Percentiles rank a stretch among this genome's conserved stretches.
These are phyloP conservation scores for Linurgus olivaceus DNA, from an alignment of 2,797 vertebrate genomes.

Conservation along the genomic window DNA sequence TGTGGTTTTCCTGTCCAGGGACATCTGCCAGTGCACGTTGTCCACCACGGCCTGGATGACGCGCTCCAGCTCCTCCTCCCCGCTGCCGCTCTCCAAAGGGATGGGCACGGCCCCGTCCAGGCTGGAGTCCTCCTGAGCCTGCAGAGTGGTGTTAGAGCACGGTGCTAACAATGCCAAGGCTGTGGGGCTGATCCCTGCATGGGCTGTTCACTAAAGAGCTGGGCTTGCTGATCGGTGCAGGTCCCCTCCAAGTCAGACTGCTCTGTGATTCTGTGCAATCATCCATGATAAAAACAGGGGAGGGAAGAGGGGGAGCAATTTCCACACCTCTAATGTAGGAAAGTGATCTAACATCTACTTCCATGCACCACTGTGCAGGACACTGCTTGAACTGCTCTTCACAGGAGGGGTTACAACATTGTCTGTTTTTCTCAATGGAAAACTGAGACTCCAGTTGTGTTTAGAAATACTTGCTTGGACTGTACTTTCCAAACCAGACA, in stretches of 20 bases:
- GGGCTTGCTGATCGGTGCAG: not conserved
- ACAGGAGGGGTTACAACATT: fast-evolving
- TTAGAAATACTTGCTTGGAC: not conserved
- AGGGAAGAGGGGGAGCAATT: not conserved
- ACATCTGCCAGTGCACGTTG: constrained; percentile 94
- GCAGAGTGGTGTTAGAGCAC: not conserved
- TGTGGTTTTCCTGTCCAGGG: constrained; percentile 91
- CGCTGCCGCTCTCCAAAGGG: constrained; percentile 82
- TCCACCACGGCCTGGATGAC: constrained; percentile 89
- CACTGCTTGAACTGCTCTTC: not conserved
- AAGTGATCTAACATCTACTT: not conserved
- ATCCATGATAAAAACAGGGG: not conserved
- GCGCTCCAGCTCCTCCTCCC: constrained; percentile 84
- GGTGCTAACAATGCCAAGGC: not conserved
- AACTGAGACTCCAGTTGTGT: not conserved
- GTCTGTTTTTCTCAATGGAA: not conserved
- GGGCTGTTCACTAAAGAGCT: not conserved
- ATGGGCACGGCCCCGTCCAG: constrained; percentile 86
- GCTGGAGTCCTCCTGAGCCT: constrained; percentile 91
- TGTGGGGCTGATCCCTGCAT: not conserved
- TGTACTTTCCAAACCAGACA: not conserved
- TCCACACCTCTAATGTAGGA: not conserved
- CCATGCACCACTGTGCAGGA: not conserved
- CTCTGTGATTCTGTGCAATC: not conserved
- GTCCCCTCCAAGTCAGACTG: not conserved